Conservation (phyloP, 2,888 invertebrate genomes). For the Dione vanillae region DNA sequence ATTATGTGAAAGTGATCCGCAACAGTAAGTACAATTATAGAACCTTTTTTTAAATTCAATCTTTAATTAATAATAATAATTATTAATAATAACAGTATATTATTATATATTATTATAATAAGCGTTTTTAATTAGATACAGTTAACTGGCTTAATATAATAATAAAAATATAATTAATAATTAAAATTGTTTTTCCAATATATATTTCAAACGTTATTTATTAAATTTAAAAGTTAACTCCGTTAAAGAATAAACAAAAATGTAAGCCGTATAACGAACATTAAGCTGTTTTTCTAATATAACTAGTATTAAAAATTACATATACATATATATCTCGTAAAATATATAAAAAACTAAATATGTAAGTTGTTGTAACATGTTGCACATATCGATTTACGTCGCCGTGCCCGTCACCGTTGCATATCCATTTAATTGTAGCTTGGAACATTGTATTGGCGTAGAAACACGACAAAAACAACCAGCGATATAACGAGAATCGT, state of each 20-base stretch:
- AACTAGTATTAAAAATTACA: not conserved
- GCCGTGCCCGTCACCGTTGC: constrained; percentile 36
- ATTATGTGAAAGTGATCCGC: constrained; percentile 7
- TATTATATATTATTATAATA: not conserved
- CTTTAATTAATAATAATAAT: not conserved
- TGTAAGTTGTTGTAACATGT: constrained; percentile 16
- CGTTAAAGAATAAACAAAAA: constrained; percentile 2
- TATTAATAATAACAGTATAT: not conserved
- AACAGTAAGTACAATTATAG: constrained; percentile 6
- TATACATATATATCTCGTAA: not conserved
- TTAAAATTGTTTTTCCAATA: not conserved
- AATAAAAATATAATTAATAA: not conserved
- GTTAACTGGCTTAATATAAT: not conserved
- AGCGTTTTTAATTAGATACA: not conserved
- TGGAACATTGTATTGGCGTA: constrained; percentile 37
- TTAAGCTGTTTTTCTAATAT: not conserved
- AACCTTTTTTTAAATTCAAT: not conserved
- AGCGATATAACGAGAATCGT: constrained; percentile 49
- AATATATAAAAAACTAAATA: not conserved
- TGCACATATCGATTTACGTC: constrained; percentile 28
- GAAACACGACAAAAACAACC: constrained; percentile 42
- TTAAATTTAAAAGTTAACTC: not conserved
- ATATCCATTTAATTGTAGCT: constrained; percentile 39
- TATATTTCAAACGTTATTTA: not conserved
- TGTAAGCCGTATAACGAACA: not conserved